phyloP scores from a whole-genome alignment of 2,888 invertebrate species.

The Rutpela maculata region DNA sequence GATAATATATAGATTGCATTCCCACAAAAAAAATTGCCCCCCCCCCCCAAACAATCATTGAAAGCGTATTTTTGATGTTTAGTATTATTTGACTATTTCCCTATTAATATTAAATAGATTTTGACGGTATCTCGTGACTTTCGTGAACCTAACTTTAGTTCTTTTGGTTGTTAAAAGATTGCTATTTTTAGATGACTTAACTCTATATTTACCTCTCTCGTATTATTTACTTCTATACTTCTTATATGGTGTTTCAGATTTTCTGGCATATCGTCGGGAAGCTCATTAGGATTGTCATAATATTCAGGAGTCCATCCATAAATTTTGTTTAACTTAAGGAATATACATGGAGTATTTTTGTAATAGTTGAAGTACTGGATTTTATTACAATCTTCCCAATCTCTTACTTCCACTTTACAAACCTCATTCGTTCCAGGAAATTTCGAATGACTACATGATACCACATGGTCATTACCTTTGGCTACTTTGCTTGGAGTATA shows the following conservation, averaged over 20 bases:
- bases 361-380: constrained; percentile 93
- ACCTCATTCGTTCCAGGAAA: constrained; percentile 78
- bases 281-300: constrained; percentile 82
- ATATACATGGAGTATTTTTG: constrained; percentile 94
- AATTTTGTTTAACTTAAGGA: constrained; percentile 97
- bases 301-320: constrained; percentile 92
- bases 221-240: constrained; percentile 65
- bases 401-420: constrained; percentile 90
- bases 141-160: too few species aligned
- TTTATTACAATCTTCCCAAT: constrained; percentile 87
- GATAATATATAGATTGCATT: too few species aligned
- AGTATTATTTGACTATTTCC: too few species aligned
- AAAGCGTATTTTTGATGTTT: too few species aligned
- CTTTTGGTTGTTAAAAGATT: too few species aligned
- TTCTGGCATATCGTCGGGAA: constrained; percentile 86
- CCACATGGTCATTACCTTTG: constrained; percentile 71
- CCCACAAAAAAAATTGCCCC: too few species aligned
- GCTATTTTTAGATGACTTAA: too few species aligned
- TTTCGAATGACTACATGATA: constrained; percentile 69
- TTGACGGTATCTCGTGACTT: too few species aligned
- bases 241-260: constrained; percentile 82
- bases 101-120: too few species aligned
- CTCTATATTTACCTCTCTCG: constrained; percentile 71
- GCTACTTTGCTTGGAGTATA: constrained; percentile 72
- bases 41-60: too few species aligned